phyloP scores from a whole-genome alignment of 37 sponge, comb jelly and placozoan genomes.

The Bolinopsis microptera region DNA sequence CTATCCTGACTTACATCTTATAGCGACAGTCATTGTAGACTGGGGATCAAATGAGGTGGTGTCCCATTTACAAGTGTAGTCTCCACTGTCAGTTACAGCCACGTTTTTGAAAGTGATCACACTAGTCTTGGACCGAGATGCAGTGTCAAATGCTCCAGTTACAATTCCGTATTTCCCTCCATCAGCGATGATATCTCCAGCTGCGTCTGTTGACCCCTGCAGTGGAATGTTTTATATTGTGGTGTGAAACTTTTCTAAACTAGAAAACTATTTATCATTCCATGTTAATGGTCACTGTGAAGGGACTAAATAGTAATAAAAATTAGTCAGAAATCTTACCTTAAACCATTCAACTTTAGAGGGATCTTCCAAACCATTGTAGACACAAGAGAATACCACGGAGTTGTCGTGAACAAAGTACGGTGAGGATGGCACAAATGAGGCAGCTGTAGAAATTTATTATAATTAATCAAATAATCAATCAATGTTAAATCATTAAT shows the following conservation, averaged over 20 bases:
- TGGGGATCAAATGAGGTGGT: neutral
- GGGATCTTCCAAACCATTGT: neutral
- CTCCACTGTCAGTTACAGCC: neutral
- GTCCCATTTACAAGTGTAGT: slow-evolving; percentile 36
- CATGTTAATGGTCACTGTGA: no score
- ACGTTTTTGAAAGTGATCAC: neutral
- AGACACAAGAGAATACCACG: neutral
- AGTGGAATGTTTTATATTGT: neutral
- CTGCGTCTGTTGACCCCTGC: neutral
- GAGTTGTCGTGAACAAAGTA: slow-evolving; percentile 1
- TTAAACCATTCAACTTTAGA: neutral
- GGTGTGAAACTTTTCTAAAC: no score
- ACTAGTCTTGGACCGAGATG: no score
- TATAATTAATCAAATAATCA: no score
- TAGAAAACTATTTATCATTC: no score
- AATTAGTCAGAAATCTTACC: no score
- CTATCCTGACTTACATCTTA: slow-evolving; percentile 52
- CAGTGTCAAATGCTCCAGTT: neutral
- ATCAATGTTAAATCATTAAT: no score
- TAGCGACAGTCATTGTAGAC: neutral
- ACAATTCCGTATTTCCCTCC: neutral
- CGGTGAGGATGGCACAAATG: neutral
- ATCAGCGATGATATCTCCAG: neutral
- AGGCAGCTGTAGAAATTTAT: neutral
- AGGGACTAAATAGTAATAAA: no score